phyloP scores from a whole-genome alignment of 2,797 vertebrate genomes.

The Enoplosus armatus region DNA sequence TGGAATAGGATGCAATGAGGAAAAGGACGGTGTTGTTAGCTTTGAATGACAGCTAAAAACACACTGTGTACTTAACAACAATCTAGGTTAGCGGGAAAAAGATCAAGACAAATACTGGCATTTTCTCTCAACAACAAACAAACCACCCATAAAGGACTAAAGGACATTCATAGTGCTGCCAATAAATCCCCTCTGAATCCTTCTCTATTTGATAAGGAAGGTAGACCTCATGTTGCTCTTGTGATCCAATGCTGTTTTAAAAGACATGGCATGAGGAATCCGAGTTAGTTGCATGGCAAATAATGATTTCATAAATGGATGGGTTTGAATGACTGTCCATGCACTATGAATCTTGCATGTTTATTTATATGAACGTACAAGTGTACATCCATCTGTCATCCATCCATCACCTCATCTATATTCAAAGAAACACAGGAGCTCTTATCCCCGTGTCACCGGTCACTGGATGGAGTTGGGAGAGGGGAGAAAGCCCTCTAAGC shows the following conservation, averaged over 20 bases:
- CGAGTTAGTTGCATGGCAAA: background rate
- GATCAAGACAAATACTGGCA: constrained; percentile 20
- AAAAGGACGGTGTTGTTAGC: constrained; percentile 15
- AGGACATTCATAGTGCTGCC: constrained; percentile 7
- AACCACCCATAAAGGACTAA: constrained; percentile 19
- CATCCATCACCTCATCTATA: constrained; percentile 6
- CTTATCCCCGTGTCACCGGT: constrained; percentile 32
- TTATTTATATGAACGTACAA: no score
- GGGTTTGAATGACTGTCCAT: background rate
- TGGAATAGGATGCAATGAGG: background rate
- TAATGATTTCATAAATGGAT: constrained; percentile 11
- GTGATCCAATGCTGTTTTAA: background rate
- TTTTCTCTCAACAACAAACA: constrained; percentile 31
- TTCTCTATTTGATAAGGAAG: background rate
- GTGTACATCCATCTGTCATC: background rate
- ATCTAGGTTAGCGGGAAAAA: background rate
- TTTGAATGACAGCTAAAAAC: constrained; percentile 36
- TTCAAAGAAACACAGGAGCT: background rate
- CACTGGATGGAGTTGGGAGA: constrained; percentile 20
- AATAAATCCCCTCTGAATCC: constrained; percentile 6
- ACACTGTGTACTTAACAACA: background rate
- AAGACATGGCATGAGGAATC: background rate
- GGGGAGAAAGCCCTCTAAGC: constrained; percentile 43
- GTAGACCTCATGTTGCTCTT: constrained; percentile 5
- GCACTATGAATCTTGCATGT: background rate